Base-by-base conservation (phyloP, 2,797 vertebrate genomes). In the Paramormyrops hopkinsi region DNA sequence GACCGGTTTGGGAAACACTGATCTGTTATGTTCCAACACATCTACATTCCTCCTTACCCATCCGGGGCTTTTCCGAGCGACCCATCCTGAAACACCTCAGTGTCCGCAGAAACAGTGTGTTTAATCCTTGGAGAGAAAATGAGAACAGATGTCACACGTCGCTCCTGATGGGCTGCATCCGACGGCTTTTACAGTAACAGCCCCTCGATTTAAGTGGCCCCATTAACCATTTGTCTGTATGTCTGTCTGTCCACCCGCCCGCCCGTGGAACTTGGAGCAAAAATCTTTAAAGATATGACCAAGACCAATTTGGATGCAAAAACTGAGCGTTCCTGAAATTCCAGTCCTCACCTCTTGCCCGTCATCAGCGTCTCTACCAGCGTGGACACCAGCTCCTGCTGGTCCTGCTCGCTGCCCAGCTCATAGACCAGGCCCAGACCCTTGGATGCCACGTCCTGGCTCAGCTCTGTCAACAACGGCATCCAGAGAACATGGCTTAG, bases 351-450 rank as follows among this genome's bases (percentile, higher is more conserved):
- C 98, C 99, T 97, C 96, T 98, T 99, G 25, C 99, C 99, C 88
- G 98, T 99, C 98, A 99, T 99, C 87, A 99, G 97, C 0, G 98
- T 98, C 94, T 99, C 99, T 90, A 99, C 98, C 22, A 99, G 95
- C 0, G 96, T 97, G 82, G 98, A 99, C 90, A 99, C 99, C 89
- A 99, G 94, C 89, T 99, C 96, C 91, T 99, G 97, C 91, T 99
- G 99, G 94, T 99, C 99, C 89, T 94, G 95, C 90, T 98, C 97
- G 90, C 92, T 98, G 92, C 99, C 98, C 91, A 99, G 96, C 94
- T 99, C 99, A 90, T 99, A 99, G 90, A 99, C 97, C 88, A 99
- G 96, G 6, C 98, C 99, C 79, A 99, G 97, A 85, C 98, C 99
- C 96, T 99, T 99, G 19, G 99, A 99, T 17, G 98, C 97, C 93